phyloP scores from a whole-genome alignment of 1,140 invertebrate genomes.

The Pinna nobilis region DNA sequence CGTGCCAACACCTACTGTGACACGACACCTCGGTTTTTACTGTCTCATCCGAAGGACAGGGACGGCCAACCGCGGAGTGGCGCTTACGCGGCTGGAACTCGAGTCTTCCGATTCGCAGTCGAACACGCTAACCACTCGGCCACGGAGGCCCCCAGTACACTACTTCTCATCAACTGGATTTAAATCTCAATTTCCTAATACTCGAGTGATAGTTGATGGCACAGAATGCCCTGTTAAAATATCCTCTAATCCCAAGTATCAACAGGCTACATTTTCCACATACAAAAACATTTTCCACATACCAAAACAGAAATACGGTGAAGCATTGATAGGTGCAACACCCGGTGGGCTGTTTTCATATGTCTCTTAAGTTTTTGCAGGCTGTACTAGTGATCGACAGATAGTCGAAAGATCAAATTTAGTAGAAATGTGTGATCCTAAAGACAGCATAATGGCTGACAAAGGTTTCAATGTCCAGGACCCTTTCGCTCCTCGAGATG shows the following conservation, averaged over 20 bases:
- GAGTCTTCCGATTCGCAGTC: too few species aligned
- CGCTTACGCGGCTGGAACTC: too few species aligned
- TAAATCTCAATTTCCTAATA: slow-evolving; percentile 51
- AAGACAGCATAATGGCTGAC: slow-evolving; percentile 40
- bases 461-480: slow-evolving; percentile 49
- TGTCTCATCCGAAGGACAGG: too few species aligned
- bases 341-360: slow-evolving; percentile 44
- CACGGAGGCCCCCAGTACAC: neutral
- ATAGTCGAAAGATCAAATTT: slow-evolving; percentile 35
- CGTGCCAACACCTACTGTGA: too few species aligned
- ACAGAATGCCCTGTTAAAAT: slow-evolving; percentile 57
- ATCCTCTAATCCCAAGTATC: slow-evolving; percentile 42
- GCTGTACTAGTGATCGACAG: slow-evolving; percentile 41
- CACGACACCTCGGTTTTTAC: too few species aligned
- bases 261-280: slow-evolving; percentile 61
- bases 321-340: slow-evolving; percentile 47
- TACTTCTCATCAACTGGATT: slow-evolving; percentile 53
- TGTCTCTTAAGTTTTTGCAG: slow-evolving; percentile 40
- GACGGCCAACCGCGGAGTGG: too few species aligned
- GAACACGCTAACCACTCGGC: too few species aligned
- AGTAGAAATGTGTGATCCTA: slow-evolving; percentile 27
- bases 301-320: slow-evolving; percentile 60
- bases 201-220: slow-evolving; percentile 60
- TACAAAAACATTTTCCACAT: slow-evolving; percentile 63
- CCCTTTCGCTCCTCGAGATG: slow-evolving; percentile 36